phyloP scores from a whole-genome alignment of 2,888 invertebrate genomes.

The Ormia ochracea region DNA sequence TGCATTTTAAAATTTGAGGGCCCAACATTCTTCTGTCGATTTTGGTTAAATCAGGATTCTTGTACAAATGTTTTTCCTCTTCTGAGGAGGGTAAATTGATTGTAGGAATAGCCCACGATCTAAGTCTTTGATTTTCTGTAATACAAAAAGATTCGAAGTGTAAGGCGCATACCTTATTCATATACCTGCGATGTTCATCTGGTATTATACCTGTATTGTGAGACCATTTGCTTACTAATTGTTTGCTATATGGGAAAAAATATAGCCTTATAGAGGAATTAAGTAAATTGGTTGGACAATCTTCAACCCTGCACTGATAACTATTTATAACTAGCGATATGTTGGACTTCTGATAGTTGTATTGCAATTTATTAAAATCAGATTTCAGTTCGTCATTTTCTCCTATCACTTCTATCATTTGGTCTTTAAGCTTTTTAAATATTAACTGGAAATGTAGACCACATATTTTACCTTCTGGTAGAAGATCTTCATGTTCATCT shows the following conservation, averaged over 20 bases:
- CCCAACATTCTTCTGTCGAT: conserved; percentile 58
- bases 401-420: conserved; percentile 28
- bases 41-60: conserved; percentile 59
- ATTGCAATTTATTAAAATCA: conserved; percentile 42
- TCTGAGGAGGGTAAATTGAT: conserved; percentile 58
- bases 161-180: conserved; percentile 69
- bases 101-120: conserved; percentile 71
- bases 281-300: conserved; percentile 55
- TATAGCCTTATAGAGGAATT: conserved; percentile 67
- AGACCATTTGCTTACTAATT: conserved; percentile 68
- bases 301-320: conserved; percentile 60
- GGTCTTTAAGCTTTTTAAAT: conserved; percentile 39
- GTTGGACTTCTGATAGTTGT: conserved; percentile 56
- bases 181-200: conserved; percentile 66
- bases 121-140: conserved; percentile 65
- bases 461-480: conserved; percentile 58
- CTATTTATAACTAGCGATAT: conserved; percentile 58
- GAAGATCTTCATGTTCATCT: neutral
- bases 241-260: conserved; percentile 66
- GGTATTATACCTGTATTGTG: conserved; percentile 67
- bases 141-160: conserved; percentile 70
- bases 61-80: conserved; percentile 36
- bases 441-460: conserved; percentile 63
- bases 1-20: conserved; percentile 60
- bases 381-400: conserved; percentile 15